A percentile compares a stretch with the other conserved stretches of the same genome.
Conservation (phyloP, 2,888 invertebrate species). For the Apoderus coryli region DNA sequence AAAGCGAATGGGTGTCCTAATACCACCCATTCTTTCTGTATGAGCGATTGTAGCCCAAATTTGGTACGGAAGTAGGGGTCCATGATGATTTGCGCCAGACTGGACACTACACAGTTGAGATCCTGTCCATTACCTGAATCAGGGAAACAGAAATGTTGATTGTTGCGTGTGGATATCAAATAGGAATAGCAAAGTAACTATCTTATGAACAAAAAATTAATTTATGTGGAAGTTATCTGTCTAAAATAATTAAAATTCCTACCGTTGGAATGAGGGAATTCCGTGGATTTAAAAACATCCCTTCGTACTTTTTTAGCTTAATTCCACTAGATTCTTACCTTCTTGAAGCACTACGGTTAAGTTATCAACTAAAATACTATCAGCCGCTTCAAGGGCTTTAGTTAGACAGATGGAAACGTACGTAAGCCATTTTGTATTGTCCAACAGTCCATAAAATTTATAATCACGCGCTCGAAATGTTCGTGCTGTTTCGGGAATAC, state of each 20-base stretch:
- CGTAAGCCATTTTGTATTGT: constrained; percentile 74
- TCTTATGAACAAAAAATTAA: too few relatives aligned
- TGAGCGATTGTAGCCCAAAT: constrained; percentile 74
- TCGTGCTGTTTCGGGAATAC: constrained; percentile 57
- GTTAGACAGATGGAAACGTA: constrained; percentile 64
- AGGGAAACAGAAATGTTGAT: constrained; percentile 4
- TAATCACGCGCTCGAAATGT: constrained; percentile 64
- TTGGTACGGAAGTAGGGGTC: constrained; percentile 74
- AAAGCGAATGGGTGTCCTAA: constrained; percentile 62
- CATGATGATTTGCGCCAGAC: constrained; percentile 71
- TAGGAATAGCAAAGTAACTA: too few relatives aligned
- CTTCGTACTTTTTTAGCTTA: background rate
- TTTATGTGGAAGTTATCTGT: background rate
- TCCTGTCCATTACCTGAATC: constrained; percentile 71
- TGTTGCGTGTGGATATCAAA: too few relatives aligned
- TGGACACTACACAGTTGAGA: constrained; percentile 73
- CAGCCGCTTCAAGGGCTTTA: constrained; percentile 58
- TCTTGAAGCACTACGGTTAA: constrained; percentile 78
- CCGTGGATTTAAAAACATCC: constrained; percentile 4
- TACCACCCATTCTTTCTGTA: constrained; percentile 92
- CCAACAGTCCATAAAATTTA: constrained; percentile 59
- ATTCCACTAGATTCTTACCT: constrained; percentile 34
- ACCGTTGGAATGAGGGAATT: too few relatives aligned
- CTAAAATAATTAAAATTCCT: too few relatives aligned
- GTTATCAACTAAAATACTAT: constrained; percentile 42